Evolutionary conservation across 2,888 invertebrate genomes (phyloP), one percentile per base, ranked within the genome.

Genomic region (Iselma pallidipennis): DNA sequence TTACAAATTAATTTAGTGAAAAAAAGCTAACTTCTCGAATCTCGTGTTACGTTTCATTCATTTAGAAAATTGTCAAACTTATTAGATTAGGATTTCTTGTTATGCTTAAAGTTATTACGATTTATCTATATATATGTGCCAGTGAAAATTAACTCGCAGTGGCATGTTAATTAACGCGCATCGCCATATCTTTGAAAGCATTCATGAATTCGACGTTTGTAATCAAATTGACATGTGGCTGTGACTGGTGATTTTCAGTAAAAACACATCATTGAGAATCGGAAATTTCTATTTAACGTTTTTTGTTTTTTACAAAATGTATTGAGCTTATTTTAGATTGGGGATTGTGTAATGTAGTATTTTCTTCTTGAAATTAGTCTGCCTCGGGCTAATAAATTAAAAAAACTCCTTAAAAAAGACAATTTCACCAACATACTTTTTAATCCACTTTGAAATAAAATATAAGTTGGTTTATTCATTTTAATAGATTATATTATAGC

Each of bases 351-450:
- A 53, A 57, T 49, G 45, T 55, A 26, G 52, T 21, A 54, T 59
- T 59, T 25, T 25, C 29, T 19, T 31, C 16, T 28, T 12, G 52
- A 57, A 61, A 57, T 61, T 57, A 53, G 57, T 26, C 12, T 26
- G 53, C 51, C 29, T 26, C 29, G 42, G 7, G 50, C 48, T 55
- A 50, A 59, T 55, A 53, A 31, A 48, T 45, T 37, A 61, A 49
- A 53, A 21, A 19, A 45, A 9, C 4, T 21, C 57, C 31, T 42
- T 57, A 49, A 25, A 25, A 61, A 61, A 29, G 53, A 57, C 48
- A 56, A 37, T 60, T 60, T 55, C 31, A 19, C 25, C 29, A 60
- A 48, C 31, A 52, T 48, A 52, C 53, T 59, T 61, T 59, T 57
- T 61, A 57, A 57, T 54, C 48, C 29, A 16, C 12, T n/a, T 49